Conservation (phyloP, 1,140 invertebrate genomes). For the Cylas formicarius region DNA sequence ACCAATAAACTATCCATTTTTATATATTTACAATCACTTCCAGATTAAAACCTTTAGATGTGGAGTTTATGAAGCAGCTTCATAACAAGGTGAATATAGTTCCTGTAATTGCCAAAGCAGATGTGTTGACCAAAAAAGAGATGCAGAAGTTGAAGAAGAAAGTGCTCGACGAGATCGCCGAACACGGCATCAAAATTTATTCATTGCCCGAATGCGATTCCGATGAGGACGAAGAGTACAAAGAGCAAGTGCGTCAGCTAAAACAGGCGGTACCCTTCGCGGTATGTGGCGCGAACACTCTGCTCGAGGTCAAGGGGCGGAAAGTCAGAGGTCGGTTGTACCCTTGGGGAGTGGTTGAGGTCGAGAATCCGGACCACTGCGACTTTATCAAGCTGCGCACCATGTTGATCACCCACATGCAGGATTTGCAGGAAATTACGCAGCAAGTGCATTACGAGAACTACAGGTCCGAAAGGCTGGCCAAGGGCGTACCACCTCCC, state of each 20-base stretch:
- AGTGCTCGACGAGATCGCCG: conserved; percentile 75
- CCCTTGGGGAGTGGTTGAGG: conserved; percentile 98
- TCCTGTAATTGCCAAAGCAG: conserved; percentile 97
- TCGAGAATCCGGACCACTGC: conserved; percentile 98
- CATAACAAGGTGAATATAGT: conserved; percentile 99
- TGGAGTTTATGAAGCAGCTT: conserved; percentile 98
- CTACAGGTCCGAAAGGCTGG: conserved; percentile 81
- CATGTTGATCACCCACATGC: conserved; percentile 97
- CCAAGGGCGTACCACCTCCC: conserved; percentile 68
- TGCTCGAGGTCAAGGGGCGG: conserved; percentile 83
- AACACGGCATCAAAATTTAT: conserved; percentile 86
- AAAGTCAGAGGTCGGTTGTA: conserved; percentile 89
- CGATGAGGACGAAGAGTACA: conserved; percentile 91
- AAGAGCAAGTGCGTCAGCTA: conserved; percentile 85
- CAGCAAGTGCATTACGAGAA: conserved; percentile 96
- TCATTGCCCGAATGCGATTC: conserved; percentile 93
- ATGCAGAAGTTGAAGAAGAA: conserved; percentile 80
- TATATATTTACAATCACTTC: conserved; percentile 24
- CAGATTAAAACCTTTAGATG: conserved; percentile 79
- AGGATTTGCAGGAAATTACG: conserved; percentile 92
- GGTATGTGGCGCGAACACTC: conserved; percentile 92
- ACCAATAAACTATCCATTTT: too few relatives aligned
- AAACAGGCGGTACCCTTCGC: conserved; percentile 96
- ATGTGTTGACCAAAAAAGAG: conserved; percentile 95
- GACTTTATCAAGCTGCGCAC: conserved; percentile 97